Conservation (phyloP, 2,888 invertebrate genomes). For the Leptopilina syphax region DNA sequence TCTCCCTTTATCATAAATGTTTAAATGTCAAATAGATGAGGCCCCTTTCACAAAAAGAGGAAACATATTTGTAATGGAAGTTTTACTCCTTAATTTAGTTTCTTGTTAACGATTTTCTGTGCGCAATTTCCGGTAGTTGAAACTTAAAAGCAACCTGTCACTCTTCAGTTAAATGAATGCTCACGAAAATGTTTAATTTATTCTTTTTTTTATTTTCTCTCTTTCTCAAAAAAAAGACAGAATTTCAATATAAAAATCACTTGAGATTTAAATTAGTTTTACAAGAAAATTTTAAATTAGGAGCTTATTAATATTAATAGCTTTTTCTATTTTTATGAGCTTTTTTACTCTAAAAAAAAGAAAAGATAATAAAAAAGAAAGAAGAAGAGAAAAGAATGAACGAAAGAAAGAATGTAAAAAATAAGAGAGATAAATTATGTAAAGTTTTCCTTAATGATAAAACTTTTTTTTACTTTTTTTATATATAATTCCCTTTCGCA, state of each 20-base stretch:
- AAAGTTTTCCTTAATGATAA: not conserved
- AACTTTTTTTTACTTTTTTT: not conserved
- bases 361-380: not conserved
- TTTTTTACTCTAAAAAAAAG: not conserved
- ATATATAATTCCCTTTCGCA: not conserved
- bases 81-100: constrained; percentile 30
- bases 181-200: constrained; percentile 19
- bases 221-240: not conserved
- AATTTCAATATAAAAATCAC: too few species aligned
- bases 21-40: constrained; percentile 1
- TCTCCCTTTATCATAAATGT: not conserved
- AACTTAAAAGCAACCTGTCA: constrained; percentile 4
- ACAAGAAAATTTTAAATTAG: not conserved
- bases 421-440: not conserved
- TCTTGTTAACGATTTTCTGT: constrained; percentile 26
- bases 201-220: not conserved
- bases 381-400: too few species aligned
- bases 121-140: constrained; percentile 32
- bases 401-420: not conserved
- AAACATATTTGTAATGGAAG: constrained; percentile 26
- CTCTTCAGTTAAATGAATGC: constrained; percentile 7
- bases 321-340: not conserved
- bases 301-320: too few species aligned
- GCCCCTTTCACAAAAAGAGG: constrained; percentile 9
- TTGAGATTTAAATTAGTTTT: too few species aligned